A percentile compares a stretch with the other conserved stretches of the same genome.
Conservation (phyloP, 23 tunicate species). For the Pegea sp. region DNA sequence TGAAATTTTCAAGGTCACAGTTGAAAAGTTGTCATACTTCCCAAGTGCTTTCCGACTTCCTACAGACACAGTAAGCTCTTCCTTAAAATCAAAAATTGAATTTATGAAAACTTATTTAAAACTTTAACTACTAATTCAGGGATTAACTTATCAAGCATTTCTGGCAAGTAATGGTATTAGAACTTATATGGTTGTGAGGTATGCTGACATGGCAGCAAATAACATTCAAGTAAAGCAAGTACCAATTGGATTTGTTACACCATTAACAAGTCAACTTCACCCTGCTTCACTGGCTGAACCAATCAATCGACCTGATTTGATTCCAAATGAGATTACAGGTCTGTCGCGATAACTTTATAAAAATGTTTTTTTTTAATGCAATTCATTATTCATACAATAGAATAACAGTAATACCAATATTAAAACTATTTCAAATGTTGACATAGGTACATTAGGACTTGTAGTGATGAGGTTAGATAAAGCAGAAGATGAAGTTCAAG, state of each 20-base stretch:
- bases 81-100: no score
- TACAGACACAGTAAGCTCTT: not conserved
- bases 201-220: conserved; percentile 2
- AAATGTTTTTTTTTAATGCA: no score
- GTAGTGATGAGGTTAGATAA: not conserved
- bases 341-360: no score
- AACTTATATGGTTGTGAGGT: conserved; percentile 1
- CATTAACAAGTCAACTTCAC: not conserved
- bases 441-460: not conserved
- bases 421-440: no score
- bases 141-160: conserved; percentile 9
- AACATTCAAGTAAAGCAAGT: not conserved
- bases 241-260: conserved; percentile 3
- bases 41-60: not conserved
- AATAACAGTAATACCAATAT: no score
- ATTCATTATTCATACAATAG: no score
- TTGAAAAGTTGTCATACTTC: not conserved
- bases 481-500: not conserved
- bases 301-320: conserved; percentile 5
- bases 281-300: not conserved
- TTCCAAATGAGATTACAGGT: conserved; percentile 3
- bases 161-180: conserved; percentile 4
- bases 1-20: conserved; percentile 10
- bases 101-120: not conserved
- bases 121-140: conserved; percentile 1